A percentile compares a stretch with the other conserved stretches of the same genome.
Conservation (phyloP, 2,888 invertebrate genomes). For the Tanytarsus gracilentus region DNA sequence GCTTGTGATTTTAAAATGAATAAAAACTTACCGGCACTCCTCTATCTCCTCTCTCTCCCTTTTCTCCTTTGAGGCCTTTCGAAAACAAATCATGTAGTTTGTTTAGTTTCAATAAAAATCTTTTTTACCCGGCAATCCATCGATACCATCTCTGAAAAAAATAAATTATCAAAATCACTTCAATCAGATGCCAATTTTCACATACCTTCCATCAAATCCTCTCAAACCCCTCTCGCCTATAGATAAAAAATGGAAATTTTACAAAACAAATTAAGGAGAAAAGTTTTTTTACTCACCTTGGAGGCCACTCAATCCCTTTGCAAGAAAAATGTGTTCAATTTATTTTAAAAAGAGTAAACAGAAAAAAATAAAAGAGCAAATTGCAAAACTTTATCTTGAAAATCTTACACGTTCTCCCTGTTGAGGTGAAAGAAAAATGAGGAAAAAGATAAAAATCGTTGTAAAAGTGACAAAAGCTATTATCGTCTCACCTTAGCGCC, state of each 20-base stretch:
- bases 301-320: slow-evolving; percentile 37
- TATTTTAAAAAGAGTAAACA: background rate
- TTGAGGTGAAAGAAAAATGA: background rate
- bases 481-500: slow-evolving; percentile 48
- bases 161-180: slow-evolving; percentile 32
- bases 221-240: slow-evolving; percentile 35
- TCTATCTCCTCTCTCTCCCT: slow-evolving; percentile 40
- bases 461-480: slow-evolving; percentile 28
- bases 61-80: too few species aligned
- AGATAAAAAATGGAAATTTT: slow-evolving; percentile 37
- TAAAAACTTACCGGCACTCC: slow-evolving; percentile 15
- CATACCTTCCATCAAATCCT: slow-evolving; percentile 40
- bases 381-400: slow-evolving; percentile 2
- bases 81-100: too few species aligned
- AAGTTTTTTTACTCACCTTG: slow-evolving; percentile 6
- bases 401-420: slow-evolving; percentile 6
- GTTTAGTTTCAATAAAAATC: too few species aligned
- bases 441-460: background rate
- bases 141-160: slow-evolving; percentile 3
- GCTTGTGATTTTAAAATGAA: background rate
- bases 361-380: background rate
- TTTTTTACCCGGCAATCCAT: slow-evolving; percentile 28
- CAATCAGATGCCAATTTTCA: slow-evolving; percentile 41
- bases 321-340: slow-evolving; percentile 30
- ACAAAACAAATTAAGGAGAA: background rate